These are phyloP conservation scores for Athalia circularis DNA, from an alignment of 2,888 invertebrate genomes.

Conservation along the genomic window DNA sequence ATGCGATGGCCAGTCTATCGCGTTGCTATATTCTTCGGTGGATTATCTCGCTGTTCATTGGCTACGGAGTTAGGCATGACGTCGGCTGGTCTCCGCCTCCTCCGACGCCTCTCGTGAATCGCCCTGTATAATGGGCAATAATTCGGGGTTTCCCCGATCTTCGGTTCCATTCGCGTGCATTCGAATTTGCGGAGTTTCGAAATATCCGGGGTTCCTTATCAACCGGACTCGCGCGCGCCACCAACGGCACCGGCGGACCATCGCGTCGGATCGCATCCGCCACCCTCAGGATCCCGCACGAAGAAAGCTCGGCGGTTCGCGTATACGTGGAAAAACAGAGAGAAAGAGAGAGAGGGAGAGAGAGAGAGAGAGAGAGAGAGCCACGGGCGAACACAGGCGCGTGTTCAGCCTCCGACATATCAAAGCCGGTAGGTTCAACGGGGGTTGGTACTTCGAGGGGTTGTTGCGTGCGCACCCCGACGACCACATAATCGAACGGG, in stretches of 20 bases:
- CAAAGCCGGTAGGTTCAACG: slow-evolving; percentile 29
- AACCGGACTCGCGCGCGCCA: slow-evolving; percentile 45
- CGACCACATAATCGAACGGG: slow-evolving; percentile 72
- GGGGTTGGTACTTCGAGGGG: slow-evolving; percentile 56
- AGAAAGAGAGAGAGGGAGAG: slow-evolving; percentile 32
- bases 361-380: slow-evolving; percentile 5
- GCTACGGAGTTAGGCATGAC: too few species aligned
- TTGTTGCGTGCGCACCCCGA: slow-evolving; percentile 66
- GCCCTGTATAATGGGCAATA: too few species aligned
- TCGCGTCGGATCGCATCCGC: background rate
- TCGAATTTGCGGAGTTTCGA: background rate
- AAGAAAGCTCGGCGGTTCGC: too few species aligned
- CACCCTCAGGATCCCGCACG: background rate
- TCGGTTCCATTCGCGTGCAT: background rate
- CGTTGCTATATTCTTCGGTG: too few species aligned
- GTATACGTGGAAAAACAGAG: background rate
- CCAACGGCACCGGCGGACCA: slow-evolving; percentile 28
- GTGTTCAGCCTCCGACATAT: slow-evolving; percentile 34
- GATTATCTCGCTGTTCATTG: too few species aligned
- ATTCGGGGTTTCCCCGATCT: too few species aligned
- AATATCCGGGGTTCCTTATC: too few species aligned
- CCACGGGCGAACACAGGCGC: slow-evolving; percentile 25
- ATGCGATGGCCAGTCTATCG: too few species aligned
- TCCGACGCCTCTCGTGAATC: too few species aligned
- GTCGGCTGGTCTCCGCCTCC: too few species aligned